Evolutionary conservation across 2,888 invertebrate species (phyloP).

Genomic region (Polylopha cassiicola): DNA sequence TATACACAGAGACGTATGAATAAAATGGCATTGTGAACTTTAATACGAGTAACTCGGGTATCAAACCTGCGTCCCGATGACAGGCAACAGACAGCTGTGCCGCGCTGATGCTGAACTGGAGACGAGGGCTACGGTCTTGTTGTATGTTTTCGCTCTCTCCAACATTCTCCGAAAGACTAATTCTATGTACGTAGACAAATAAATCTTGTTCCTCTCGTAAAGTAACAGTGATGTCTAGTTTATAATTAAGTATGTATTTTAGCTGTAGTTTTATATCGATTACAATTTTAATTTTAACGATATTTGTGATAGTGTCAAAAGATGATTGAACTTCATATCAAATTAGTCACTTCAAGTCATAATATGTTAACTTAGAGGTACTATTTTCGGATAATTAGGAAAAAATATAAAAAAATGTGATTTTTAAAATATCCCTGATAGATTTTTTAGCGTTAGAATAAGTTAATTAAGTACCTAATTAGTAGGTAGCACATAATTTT

Average conservation of each 20-base stretch:
- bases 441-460: constrained; percentile 29
- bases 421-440: constrained; percentile 46
- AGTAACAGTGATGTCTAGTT: constrained; percentile 24
- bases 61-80: too few relatives aligned
- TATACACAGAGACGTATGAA: constrained; percentile 29
- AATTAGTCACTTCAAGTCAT: constrained; percentile 78
- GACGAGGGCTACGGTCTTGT: constrained; percentile 13
- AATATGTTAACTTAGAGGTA: constrained; percentile 71
- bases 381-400: constrained; percentile 50
- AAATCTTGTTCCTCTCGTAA: constrained; percentile 21
- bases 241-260: constrained; percentile 26
- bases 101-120: too few relatives aligned
- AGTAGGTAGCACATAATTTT: constrained; percentile 25
- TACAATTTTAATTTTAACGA: constrained; percentile 37
- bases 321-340: constrained; percentile 62
- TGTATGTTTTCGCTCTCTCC: constrained; percentile 23
- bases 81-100: too few relatives aligned
- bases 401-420: constrained; percentile 60
- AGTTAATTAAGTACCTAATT: constrained; percentile 3
- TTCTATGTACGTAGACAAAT: constrained; percentile 16
- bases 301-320: constrained; percentile 70
- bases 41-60: too few relatives aligned
- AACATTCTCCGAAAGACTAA: constrained; percentile 21
- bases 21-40: constrained; percentile 21
- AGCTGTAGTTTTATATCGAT: constrained; percentile 27